A percentile compares a stretch with the other conserved stretches of the same genome.
Conservation (phyloP, 2,888 invertebrate species). For the Euclidia mi region DNA sequence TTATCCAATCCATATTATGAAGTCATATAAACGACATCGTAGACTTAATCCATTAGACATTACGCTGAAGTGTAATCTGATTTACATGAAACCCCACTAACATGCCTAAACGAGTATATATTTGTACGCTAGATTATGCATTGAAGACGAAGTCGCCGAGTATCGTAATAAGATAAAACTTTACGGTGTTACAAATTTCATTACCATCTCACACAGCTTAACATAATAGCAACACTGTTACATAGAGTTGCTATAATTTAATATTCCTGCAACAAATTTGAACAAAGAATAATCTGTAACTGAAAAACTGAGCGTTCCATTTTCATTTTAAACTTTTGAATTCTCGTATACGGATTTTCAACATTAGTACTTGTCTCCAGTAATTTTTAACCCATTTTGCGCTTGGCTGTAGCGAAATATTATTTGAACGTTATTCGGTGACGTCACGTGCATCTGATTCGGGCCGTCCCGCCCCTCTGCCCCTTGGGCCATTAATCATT, state of each 20-base stretch:
- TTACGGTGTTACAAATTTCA: conserved; percentile 14
- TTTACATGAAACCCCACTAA: neutral
- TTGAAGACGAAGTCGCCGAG: conserved; percentile 17
- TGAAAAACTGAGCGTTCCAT: conserved; percentile 23
- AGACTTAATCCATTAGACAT: neutral
- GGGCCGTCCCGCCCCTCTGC: conserved; percentile 66
- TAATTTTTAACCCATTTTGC: conserved; percentile 59
- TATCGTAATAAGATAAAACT: conserved; percentile 23
- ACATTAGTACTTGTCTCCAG: conserved; percentile 49
- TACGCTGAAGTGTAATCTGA: neutral
- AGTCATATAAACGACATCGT: neutral
- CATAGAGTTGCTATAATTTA: conserved; percentile 9
- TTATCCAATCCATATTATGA: no score
- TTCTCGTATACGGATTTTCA: conserved; percentile 44
- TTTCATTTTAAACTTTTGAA: conserved; percentile 48
- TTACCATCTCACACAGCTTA: conserved; percentile 13
- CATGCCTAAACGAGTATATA: neutral
- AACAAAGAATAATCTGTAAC: conserved; percentile 20
- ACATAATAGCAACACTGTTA: conserved; percentile 14
- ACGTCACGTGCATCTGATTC: conserved; percentile 87
- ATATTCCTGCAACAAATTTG: conserved; percentile 1
- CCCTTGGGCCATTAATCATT: conserved; percentile 78
- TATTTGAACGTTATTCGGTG: conserved; percentile 76
- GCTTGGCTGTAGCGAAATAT: conserved; percentile 67
- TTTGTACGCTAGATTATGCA: conserved; percentile 12